Conservation (phyloP, 2,888 invertebrate species). For the Sinohyriopsis cumingii region DNA sequence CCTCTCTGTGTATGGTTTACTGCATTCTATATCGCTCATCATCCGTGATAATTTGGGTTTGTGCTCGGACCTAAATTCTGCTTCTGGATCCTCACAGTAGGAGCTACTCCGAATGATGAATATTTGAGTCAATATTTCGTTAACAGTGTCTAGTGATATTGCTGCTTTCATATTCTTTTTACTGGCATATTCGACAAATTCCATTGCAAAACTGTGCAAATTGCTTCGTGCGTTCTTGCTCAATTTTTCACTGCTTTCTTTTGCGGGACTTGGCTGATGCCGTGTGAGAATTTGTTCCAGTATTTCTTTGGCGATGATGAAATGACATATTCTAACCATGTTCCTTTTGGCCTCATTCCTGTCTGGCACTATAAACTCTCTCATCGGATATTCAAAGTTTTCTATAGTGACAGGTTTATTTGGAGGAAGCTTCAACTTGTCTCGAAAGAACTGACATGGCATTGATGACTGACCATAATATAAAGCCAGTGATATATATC, state of each 20-base stretch:
- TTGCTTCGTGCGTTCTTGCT: constrained; percentile 27
- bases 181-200: constrained; percentile 35
- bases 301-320: constrained; percentile 39
- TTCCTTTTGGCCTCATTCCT: constrained; percentile 21
- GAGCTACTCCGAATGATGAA: constrained; percentile 42
- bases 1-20: constrained; percentile 36
- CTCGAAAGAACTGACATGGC: constrained; percentile 32
- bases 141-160: constrained; percentile 15
- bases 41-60: constrained; percentile 35
- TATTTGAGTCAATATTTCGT: constrained; percentile 32
- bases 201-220: constrained; percentile 26
- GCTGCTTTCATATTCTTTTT: constrained; percentile 24
- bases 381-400: constrained; percentile 24
- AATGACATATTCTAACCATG: constrained; percentile 34
- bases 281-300: constrained; percentile 34
- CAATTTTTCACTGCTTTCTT: constrained; percentile 10
- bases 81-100: constrained; percentile 28
- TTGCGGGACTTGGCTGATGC: background rate
- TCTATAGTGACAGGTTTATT: constrained; percentile 26
- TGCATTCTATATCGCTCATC: constrained; percentile 34
- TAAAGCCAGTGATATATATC: constrained; percentile 23
- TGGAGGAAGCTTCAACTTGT: constrained; percentile 18
- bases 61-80: constrained; percentile 17
- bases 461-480: constrained; percentile 32
- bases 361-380: constrained; percentile 27